A percentile compares a stretch with the other conserved stretches of the same genome.
Evolutionary conservation across 2,113 vertebrate genomes (phyloP).

Genomic region (Rana temporaria): DNA sequence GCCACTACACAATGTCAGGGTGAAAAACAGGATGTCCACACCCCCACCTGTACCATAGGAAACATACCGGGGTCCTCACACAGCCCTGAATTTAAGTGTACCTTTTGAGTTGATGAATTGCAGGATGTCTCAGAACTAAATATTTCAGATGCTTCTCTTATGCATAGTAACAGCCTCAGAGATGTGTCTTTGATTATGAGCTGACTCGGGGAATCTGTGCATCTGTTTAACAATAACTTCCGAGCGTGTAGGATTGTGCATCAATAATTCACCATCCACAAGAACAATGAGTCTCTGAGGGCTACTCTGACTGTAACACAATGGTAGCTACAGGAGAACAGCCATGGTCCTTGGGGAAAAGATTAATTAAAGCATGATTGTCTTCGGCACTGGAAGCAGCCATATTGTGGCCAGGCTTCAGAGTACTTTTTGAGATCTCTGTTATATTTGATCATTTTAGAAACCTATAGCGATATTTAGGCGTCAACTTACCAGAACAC

Average conservation of each 20-base stretch:
- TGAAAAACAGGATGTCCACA: too few relatives aligned
- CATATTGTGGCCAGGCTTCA: background rate
- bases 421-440: too few relatives aligned
- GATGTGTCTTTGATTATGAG: constrained; percentile 28
- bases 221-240: constrained; percentile 16
- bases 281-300: constrained; percentile 25
- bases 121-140: constrained; percentile 11
- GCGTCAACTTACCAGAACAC: too few relatives aligned
- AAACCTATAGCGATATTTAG: too few relatives aligned
- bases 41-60: too few relatives aligned
- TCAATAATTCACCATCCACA: constrained; percentile 44
- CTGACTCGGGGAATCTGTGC: background rate
- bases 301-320: constrained; percentile 18
- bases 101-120: background rate
- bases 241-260: background rate
- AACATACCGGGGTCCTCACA: too few relatives aligned
- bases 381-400: background rate
- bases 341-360: background rate
- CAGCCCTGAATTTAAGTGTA: too few relatives aligned
- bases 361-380: background rate
- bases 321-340: background rate
- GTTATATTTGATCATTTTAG: too few relatives aligned
- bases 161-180: background rate
- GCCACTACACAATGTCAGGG: too few relatives aligned
- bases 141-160: constrained; percentile 23